Base-by-base conservation (phyloP, 2,113 vertebrate species). In the Alaudala cheleensis region DNA sequence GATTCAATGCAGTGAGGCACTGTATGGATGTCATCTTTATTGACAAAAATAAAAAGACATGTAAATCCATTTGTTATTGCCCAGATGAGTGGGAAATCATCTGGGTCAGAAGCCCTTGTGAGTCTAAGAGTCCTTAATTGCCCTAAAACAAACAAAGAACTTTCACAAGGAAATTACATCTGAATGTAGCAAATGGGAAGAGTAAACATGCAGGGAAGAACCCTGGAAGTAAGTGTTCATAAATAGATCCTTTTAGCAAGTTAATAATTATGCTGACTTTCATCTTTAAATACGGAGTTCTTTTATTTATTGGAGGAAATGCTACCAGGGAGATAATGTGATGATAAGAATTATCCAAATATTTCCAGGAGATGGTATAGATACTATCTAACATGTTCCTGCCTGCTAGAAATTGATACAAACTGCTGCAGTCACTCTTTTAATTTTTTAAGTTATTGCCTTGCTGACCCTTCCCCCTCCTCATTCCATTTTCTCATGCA, bases 381-480 rank as follows among this genome's bases (percentile, higher is more conserved):
- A 93, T 95, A 76, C 34, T 82, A 22, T 40, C 87, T 95, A 84
- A 81, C 86, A 28, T 64, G 80, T 87, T 56, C 24, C 62, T 96
- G 65, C 45, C 76, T 90, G 78, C 54, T 86, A 66, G 61, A 91
- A 95, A 95, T 92, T 25, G 2, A 92, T 95, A 76, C 34, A 31
- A 79, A 90, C 33, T 4, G 1, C 57, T 90, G 61, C 73, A 88
- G 65, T 86, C 78, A 84, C 70, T 82, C 54, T 87, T 95, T 91
- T 93, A 9, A 87, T 96, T 96, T 95, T 85, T 80, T 37, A 89
- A 57, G 79, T 90, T 96, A 90, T 45, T 83, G n/a, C 66, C 53
- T 88, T 23, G 2, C 51, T 72, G 29, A 64, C 42, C 29, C 42
- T 56, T 47, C 18, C 21, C 34, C 4, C 16, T 42, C 47, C 44